Conservation (phyloP, 92 coral and sea anemone genomes). For the Pocillopora grandis region DNA sequence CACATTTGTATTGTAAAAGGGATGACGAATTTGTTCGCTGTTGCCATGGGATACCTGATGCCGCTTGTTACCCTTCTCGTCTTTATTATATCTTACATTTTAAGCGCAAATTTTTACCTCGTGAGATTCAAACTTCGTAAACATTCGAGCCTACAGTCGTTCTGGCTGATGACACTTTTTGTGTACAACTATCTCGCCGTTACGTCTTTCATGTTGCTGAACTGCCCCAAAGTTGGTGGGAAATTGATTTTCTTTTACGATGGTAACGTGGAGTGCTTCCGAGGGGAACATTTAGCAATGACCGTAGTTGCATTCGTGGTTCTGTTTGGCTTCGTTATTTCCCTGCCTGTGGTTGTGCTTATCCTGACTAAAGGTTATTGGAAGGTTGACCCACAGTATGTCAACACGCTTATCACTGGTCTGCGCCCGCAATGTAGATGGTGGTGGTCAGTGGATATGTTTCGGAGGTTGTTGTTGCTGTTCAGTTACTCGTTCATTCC, state of each 20-base stretch:
- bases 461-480: constrained; percentile 77
- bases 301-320: constrained; percentile 66
- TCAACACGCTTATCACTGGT: constrained; percentile 84
- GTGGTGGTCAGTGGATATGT: constrained; percentile 99
- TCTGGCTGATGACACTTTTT: constrained; percentile 89
- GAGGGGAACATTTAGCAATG: constrained; percentile 70
- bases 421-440: constrained; percentile 72
- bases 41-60: constrained; percentile 85
- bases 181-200: constrained; percentile 81
- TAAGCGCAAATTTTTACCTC: constrained; percentile 65
- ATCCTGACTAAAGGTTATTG: constrained; percentile 73
- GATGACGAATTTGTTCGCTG: constrained; percentile 63
- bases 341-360: constrained; percentile 73
- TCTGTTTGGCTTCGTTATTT: constrained; percentile 49
- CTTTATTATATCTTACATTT: constrained; percentile 71
- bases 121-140: constrained; percentile 80
- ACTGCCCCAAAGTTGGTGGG: constrained; percentile 76
- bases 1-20: constrained; percentile 71
- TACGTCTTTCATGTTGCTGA: constrained; percentile 76
- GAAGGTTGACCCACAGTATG: constrained; percentile 94
- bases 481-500: constrained; percentile 81
- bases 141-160: constrained; percentile 84
- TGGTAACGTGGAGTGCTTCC: constrained; percentile 77
- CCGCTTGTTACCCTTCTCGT: constrained; percentile 69
- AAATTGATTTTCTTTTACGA: constrained; percentile 83